phyloP scores from a whole-genome alignment of 2,888 invertebrate genomes.

The Clitarchus hookeri region DNA sequence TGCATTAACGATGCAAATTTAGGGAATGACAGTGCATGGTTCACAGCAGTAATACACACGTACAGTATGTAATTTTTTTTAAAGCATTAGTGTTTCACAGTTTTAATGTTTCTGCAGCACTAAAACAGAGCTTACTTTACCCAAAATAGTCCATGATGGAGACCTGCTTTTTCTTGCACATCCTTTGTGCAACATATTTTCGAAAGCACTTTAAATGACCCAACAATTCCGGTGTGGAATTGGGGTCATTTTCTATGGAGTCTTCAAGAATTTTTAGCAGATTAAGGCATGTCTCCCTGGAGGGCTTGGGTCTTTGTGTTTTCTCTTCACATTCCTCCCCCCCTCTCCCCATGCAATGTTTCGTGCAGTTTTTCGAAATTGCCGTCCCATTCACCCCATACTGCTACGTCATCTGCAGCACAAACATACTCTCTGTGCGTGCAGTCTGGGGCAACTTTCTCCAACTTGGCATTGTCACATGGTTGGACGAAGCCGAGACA shows the following conservation, averaged over 20 bases:
- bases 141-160: not conserved
- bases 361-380: not conserved
- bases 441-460: not conserved
- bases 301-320: not conserved
- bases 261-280: not conserved
- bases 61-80: too few species aligned
- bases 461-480: not conserved
- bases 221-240: not conserved
- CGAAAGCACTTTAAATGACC: not conserved
- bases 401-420: not conserved
- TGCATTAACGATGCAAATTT: too few species aligned
- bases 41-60: too few species aligned
- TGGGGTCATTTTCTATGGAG: not conserved
- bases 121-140: not conserved
- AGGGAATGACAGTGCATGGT: too few species aligned
- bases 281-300: not conserved
- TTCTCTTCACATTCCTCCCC: not conserved
- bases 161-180: not conserved
- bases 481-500: not conserved
- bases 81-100: too few species aligned
- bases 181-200: not conserved
- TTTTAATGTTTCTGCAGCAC: too few species aligned
- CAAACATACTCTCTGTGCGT: not conserved
- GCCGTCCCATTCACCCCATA: not conserved
- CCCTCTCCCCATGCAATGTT: not conserved